Percentiles rank a stretch among this genome's conserved stretches.
Evolutionary conservation across 2,113 vertebrate genomes (phyloP).

Genomic region (Tachycineta bicolor): DNA sequence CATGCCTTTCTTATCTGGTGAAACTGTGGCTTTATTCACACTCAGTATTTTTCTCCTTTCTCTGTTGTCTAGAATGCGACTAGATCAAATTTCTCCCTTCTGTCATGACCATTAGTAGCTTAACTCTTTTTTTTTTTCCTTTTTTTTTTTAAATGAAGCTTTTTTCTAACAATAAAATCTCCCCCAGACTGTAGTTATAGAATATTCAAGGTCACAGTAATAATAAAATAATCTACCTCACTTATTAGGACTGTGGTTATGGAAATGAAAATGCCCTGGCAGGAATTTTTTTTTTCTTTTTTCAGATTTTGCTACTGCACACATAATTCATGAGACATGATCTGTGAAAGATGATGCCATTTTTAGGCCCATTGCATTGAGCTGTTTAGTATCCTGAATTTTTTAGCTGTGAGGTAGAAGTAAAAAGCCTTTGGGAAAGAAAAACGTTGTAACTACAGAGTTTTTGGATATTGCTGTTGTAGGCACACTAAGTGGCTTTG

Average conservation of each 20-base stretch:
- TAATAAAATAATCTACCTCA: neutral
- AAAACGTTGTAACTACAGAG: neutral
- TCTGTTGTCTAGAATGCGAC: slow-evolving; percentile 6
- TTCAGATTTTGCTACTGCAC: neutral
- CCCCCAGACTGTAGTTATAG: slow-evolving; percentile 7
- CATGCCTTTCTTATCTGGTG: slow-evolving; percentile 20
- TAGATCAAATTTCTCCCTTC: slow-evolving; percentile 35
- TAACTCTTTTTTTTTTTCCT: neutral
- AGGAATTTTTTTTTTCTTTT: neutral
- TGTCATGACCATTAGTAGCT: slow-evolving; percentile 32
- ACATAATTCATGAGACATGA: neutral
- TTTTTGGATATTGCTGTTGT: neutral
- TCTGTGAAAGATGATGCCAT: neutral
- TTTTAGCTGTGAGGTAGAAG: neutral
- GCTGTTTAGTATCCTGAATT: neutral
- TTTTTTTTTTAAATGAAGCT: neutral
- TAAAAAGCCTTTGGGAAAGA: neutral
- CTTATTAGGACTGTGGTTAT: neutral
- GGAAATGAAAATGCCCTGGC: neutral
- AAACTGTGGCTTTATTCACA: neutral
- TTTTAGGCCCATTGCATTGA: neutral
- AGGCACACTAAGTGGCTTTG: neutral
- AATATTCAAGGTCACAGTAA: slow-evolving; percentile 30
- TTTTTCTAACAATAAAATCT: slow-evolving; percentile 9
- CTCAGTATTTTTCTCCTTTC: neutral